phyloP scores from a whole-genome alignment of 2,113 vertebrate species.

The Malurus elegans region DNA sequence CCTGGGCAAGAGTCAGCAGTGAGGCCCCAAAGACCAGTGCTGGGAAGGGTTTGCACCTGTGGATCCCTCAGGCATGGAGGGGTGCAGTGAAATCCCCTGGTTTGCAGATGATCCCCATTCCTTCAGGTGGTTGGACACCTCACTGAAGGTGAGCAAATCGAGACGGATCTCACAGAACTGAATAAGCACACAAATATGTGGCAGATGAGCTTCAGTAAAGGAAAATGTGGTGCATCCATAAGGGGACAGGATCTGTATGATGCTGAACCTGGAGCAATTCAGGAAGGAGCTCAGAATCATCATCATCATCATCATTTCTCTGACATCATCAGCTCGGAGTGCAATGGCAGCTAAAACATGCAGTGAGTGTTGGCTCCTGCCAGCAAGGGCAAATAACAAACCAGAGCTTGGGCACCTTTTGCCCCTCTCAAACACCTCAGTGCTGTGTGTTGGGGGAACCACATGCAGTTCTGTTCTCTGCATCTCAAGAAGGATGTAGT shows the following conservation, averaged over 20 bases:
- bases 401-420: background rate
- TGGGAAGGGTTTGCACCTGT: too few relatives aligned
- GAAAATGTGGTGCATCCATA: background rate
- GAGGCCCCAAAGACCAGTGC: too few relatives aligned
- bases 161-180: background rate
- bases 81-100: background rate
- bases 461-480: background rate
- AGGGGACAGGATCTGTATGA: background rate
- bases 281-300: background rate
- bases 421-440: background rate
- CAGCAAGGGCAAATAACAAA: background rate
- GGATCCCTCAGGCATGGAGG: background rate
- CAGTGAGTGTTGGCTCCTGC: background rate
- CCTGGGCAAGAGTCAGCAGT: too few relatives aligned
- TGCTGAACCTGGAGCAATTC: background rate
- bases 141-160: background rate
- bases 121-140: background rate
- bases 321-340: background rate
- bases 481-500: background rate
- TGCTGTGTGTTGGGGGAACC: fast-evolving
- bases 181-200: background rate
- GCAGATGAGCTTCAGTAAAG: background rate
- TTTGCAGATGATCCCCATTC: background rate
- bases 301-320: background rate
- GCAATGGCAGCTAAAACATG: background rate